Evolutionary conservation across 2,888 invertebrate genomes (phyloP).

Genomic region (Cephus pulcher): DNA sequence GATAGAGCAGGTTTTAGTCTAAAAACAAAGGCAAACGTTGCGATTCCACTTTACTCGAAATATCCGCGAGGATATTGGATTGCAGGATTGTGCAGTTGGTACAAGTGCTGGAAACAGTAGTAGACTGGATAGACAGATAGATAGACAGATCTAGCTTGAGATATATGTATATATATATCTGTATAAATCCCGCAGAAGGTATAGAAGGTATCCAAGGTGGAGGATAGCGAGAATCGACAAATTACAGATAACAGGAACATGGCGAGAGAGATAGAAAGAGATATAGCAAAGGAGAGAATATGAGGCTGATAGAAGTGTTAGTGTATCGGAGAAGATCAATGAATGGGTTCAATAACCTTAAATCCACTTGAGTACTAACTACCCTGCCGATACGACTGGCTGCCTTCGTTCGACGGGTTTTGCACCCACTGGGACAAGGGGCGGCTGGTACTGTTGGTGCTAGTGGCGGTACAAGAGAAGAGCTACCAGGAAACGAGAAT

Average conservation of each 20-base stretch:
- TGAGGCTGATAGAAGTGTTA: not conserved
- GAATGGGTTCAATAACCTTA: conserved; percentile 64
- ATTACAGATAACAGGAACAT: not conserved
- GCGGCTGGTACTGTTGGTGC: not conserved
- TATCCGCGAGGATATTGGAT: not conserved
- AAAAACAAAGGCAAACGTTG: not conserved
- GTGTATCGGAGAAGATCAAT: conserved; percentile 48
- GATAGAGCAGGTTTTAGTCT: too few relatives aligned
- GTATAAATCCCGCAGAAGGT: not conserved
- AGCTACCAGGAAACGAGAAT: not conserved
- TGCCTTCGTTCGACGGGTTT: conserved; percentile 45
- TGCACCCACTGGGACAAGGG: not conserved
- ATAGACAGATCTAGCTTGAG: not conserved
- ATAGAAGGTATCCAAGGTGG: not conserved
- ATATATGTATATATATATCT: not conserved
- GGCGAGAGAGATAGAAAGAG: not conserved
- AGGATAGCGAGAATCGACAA: not conserved
- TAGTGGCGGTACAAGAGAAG: not conserved
- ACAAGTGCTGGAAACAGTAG: not conserved
- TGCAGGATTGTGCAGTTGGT: not conserved
- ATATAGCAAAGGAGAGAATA: not conserved
- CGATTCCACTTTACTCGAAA: not conserved
- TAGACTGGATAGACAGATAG: not conserved
- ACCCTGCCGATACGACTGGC: conserved; percentile 40
- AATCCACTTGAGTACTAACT: conserved; percentile 58